These are phyloP conservation scores for Notiomystis cincta DNA, from an alignment of 2,113 vertebrate genomes.

Conservation along the genomic window DNA sequence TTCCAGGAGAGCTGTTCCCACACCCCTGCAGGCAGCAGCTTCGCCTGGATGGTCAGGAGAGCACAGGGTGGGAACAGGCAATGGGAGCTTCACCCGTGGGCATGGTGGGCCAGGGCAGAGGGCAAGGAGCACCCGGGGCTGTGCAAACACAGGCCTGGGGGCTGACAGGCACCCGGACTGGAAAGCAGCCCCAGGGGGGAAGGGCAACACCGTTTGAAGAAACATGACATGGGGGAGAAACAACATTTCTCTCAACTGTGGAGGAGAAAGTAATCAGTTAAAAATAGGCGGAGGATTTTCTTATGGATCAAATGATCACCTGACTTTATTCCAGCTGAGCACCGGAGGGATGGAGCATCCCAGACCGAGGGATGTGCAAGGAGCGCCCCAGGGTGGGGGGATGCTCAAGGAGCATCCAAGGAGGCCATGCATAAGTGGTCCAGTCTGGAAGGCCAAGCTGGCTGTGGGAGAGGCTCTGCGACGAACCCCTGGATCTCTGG, in stretches of 20 bases:
- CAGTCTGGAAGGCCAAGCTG: not conserved
- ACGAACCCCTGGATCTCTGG: not conserved
- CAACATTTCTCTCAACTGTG: not conserved
- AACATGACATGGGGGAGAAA: not conserved
- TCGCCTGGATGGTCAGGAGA: accelerated
- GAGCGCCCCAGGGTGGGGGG: not conserved
- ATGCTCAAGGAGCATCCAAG: not conserved
- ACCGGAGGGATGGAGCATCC: not conserved
- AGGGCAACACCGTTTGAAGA: accelerated
- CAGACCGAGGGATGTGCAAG: not conserved
- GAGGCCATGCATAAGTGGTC: not conserved
- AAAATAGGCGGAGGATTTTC: not conserved
- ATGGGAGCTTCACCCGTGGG: accelerated
- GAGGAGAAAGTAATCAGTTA: not conserved
- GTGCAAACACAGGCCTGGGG: not conserved
- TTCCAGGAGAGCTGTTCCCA: not conserved
- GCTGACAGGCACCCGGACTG: not conserved
- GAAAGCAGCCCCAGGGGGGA: not conserved
- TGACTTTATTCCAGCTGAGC: not conserved
- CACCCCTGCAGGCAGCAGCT: accelerated
- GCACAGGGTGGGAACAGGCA: accelerated
- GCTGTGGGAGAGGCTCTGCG: not conserved
- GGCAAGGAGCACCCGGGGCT: not conserved
- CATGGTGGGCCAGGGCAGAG: too few species aligned
- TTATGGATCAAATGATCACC: not conserved